Evolutionary conservation across 35 echinoderm and acorn worm species (phyloP), one percentile per base, ranked within the genome.

Genomic region (Apostichopus japonicus): DNA sequence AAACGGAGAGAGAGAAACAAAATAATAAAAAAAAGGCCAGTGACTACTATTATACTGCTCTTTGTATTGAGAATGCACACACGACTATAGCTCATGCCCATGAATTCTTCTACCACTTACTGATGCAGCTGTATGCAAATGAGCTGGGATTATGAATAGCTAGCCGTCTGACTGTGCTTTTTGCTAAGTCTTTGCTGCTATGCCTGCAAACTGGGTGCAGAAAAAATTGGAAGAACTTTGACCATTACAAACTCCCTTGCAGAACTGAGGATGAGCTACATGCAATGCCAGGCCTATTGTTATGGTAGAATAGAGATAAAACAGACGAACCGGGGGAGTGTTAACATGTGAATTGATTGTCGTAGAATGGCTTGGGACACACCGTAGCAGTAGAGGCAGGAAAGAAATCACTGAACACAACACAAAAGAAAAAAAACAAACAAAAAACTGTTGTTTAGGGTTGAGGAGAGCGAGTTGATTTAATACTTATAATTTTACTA

Each of bases 71-170:
- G 54, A 1, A 54, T 10, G 79, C 33, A 44, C 33, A 44, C 33
- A 15, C 7, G 63, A 5, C 19, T 19, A 67, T 19, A 67, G 63
- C 63, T 19, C 19, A 11, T 67, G 63, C 63, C 33, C 19, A 67
- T 67, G 63, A 67, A 15, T 67, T 83, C 79, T 52, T 13, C 16
- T 33, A 83, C 79, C 79, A 83, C 79, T 83, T 83, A 54, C 51
- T n/a, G 54, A 83, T 83, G 79, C 79, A 83, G 79, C 79, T 83
- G 79, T 83, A 83, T 83, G 79, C 79, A 83, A 83, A 83, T 83
- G 79, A 83, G 79, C 33, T 53, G 44, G 51, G 79, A 83, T 83
- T 83, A 83, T 83, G 79, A 83, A 83, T 33, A 44, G 33, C 33
- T 44, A 44, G 33, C 33, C 33, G 33, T 44, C 33, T 44, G 33